phyloP scores from a whole-genome alignment of 2,888 invertebrate species.

The Tanaodytes sp. region DNA sequence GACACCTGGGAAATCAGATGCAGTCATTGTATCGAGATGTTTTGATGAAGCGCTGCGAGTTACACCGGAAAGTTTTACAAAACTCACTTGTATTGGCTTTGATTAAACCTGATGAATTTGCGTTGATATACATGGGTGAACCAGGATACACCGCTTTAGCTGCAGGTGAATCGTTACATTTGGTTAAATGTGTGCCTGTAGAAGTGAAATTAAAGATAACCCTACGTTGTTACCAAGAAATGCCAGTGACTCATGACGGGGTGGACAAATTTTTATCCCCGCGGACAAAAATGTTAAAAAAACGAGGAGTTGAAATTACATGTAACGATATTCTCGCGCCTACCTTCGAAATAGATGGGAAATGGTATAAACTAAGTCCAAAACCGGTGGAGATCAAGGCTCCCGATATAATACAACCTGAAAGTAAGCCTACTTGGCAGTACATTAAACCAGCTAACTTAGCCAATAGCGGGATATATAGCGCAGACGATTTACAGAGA shows the following conservation, averaged over 20 bases:
- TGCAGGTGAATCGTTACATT: not conserved
- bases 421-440: not conserved
- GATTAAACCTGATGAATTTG: too few species aligned
- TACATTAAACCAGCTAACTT: not conserved
- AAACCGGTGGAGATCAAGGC: not conserved
- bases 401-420: conserved; percentile 15
- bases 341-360: conserved; percentile 4
- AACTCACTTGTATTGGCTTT: too few species aligned
- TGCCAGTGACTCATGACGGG: conserved; percentile 14
- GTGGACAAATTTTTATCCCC: conserved; percentile 52
- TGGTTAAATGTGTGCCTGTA: conserved; percentile 27
- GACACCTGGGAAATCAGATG: too few species aligned
- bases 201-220: not conserved
- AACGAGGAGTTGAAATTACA: conserved; percentile 22
- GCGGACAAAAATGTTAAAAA: conserved; percentile 52
- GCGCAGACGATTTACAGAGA: not conserved
- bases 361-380: conserved; percentile 5
- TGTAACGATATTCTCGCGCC: too few species aligned
- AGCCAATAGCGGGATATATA: not conserved
- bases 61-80: too few species aligned
- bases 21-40: too few species aligned
- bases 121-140: too few species aligned
- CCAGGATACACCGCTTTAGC: too few species aligned
- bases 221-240: conserved; percentile 35
- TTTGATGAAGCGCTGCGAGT: too few species aligned